Conservation (phyloP, 1,140 invertebrate species). For the Temnothorax longispinosus region DNA sequence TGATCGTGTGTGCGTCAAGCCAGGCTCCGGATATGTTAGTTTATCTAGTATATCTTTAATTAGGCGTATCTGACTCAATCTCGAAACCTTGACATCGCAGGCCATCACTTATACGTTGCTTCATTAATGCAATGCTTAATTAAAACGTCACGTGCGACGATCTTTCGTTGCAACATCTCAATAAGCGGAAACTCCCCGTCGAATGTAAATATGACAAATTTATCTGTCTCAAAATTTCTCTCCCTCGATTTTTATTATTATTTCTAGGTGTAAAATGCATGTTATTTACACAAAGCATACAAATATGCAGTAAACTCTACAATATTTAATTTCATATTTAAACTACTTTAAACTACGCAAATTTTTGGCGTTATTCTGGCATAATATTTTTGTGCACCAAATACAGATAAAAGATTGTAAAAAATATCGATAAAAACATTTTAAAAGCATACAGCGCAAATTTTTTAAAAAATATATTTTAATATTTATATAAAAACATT, state of each 20-base stretch:
- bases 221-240: neutral
- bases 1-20: neutral
- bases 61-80: constrained; percentile 37
- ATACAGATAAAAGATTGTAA: neutral
- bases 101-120: constrained; percentile 19
- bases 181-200: neutral
- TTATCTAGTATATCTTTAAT: constrained; percentile 28
- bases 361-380: neutral
- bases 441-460: neutral
- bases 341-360: neutral
- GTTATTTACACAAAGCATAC: neutral
- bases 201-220: neutral
- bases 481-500: constrained; percentile 16
- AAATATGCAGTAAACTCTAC: neutral
- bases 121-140: constrained; percentile 68
- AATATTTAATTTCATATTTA: neutral
- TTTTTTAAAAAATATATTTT: neutral
- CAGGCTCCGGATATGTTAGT: neutral
- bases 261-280: neutral
- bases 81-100: constrained; percentile 59
- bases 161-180: neutral
- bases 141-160: constrained; percentile 19
- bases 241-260: neutral
- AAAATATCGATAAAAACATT: neutral
- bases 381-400: neutral